Evolutionary conservation across 2,888 invertebrate genomes (phyloP), one percentile per base, ranked within the genome.

Genomic region (Agrochola macilenta): DNA sequence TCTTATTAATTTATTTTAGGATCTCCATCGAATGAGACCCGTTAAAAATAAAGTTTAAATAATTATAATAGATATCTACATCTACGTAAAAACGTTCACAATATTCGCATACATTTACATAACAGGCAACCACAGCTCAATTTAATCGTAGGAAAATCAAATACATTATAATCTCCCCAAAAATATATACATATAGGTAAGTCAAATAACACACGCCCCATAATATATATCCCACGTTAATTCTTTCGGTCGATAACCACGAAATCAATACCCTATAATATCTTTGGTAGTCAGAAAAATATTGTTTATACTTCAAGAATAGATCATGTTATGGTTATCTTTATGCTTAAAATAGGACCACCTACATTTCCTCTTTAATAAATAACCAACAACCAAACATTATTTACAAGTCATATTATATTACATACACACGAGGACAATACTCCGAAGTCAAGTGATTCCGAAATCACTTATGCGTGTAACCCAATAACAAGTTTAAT

Each of bases 401-500:
- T 61, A 9, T 54, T 46, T 17, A 14, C 26, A 26, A 61, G 20
- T 17, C 2, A 58, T 79, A 81, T 79, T 63, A 43, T 58, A 43
- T 81, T 69, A 68, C 79, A 64, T 20, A 35, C n/a, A 57, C 57
- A 35, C 9, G 14, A 39, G 54, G 73, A 43, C 78, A 74, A 26
- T 26, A 70, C 61, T 63, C 8, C 46, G 26, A 58, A 81, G 26
- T 69, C 52, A 74, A 81, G 64, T 74, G 65, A 60, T 60, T 74
- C 65, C 74, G 54, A 23, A 57, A 69, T 74, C 76, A 49, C 61
- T 74, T 71, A 76, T n/a, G 23, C 54, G 49, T 74, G 85, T 76
- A 74, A 74, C 26, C 76, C 52, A 76, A 74, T 81, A 74, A 61
- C 70, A 35, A 70, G 61, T 65, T 74, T 71, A 71, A 83, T 84